phyloP scores from a whole-genome alignment of 2,888 invertebrate species.

The Calephelis perditalis region DNA sequence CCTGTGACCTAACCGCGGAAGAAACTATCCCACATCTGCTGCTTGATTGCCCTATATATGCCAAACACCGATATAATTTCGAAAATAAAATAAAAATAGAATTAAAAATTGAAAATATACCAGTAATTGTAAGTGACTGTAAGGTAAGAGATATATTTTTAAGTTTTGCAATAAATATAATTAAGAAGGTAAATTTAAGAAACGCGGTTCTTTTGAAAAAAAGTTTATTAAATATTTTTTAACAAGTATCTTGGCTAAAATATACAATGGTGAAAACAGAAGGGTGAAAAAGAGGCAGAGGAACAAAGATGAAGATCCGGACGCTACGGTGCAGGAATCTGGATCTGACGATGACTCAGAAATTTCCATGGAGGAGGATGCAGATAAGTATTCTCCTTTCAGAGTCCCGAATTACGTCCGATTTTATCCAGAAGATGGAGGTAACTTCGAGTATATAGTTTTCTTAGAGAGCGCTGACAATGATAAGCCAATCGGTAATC shows the following conservation, averaged over 20 bases:
- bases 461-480: slow-evolving; percentile 14
- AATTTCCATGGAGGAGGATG: background rate
- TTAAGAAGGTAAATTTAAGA: no score
- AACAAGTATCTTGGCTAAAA: background rate
- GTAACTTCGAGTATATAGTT: slow-evolving; percentile 14
- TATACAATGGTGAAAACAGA: background rate
- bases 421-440: slow-evolving; percentile 15
- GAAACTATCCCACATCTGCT: no score
- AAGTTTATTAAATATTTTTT: background rate
- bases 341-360: slow-evolving; percentile 4
- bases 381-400: slow-evolving; percentile 7
- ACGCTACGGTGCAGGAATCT: background rate
- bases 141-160: no score
- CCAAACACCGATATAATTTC: no score
- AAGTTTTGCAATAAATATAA: no score
- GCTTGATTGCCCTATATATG: no score
- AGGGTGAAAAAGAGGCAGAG: background rate
- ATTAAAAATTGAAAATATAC: no score
- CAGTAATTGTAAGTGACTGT: no score
- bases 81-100: no score
- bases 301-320: background rate
- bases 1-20: no score
- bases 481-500: slow-evolving; percentile 11
- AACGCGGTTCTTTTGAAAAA: background rate
- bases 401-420: slow-evolving; percentile 11